phyloP scores from a whole-genome alignment of 1,140 invertebrate genomes.

The Muscidifurax raptorellus region DNA sequence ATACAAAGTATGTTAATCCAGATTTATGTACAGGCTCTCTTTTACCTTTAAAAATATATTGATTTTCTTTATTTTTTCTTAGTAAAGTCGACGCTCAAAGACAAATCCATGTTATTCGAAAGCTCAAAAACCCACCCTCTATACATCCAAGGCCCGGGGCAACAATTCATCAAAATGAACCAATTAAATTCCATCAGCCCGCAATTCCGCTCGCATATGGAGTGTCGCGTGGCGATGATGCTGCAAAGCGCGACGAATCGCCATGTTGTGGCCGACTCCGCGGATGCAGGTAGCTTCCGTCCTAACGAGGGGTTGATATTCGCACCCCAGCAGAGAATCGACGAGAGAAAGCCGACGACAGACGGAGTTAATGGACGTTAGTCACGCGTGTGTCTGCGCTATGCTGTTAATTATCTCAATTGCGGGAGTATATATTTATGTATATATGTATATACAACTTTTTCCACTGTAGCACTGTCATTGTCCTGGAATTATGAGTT shows the following conservation, averaged over 20 bases:
- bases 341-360: conserved; percentile 27
- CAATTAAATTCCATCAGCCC: conserved; percentile 25
- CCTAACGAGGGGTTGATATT: conserved; percentile 44
- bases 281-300: conserved; percentile 31
- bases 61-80: background rate
- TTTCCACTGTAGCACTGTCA: background rate
- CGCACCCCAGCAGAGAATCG: conserved; percentile 32
- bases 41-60: background rate
- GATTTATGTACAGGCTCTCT: background rate
- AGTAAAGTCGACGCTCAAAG: background rate
- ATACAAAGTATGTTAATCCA: background rate
- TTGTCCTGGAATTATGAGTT: background rate
- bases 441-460: background rate
- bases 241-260: conserved; percentile 39
- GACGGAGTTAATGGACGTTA: conserved; percentile 41
- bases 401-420: conserved; percentile 22
- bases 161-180: background rate
- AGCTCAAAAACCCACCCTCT: background rate
- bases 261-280: conserved; percentile 31
- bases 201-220: conserved; percentile 39
- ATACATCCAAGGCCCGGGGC: background rate
- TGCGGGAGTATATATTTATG: background rate
- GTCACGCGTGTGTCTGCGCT: conserved; percentile 14
- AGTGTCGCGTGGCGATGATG: conserved; percentile 38
- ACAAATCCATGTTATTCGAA: background rate